Base-by-base conservation (phyloP, 2,113 vertebrate genomes). In the Hiodon alosoides region DNA sequence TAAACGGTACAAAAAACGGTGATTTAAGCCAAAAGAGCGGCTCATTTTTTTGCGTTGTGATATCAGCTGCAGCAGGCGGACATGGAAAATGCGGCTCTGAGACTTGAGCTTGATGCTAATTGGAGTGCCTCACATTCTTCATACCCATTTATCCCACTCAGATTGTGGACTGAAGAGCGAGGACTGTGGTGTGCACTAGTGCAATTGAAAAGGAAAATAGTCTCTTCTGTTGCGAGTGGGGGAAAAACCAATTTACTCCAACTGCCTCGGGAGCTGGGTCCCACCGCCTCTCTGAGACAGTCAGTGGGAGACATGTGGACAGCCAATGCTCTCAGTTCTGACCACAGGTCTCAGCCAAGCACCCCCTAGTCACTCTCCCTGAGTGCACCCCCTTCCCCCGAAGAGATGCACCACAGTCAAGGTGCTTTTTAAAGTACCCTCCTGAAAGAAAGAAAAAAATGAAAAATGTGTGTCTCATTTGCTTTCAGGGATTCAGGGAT, bases 161-260 rank as follows among this genome's bases (percentile, higher is more conserved):
- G 17, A 3, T 31, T 31, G 16, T 16, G 3, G 61, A 7, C n/a
- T 64, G 61, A 16, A 64, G 7, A 7, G 17, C 11, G 16, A 7
- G 61, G 14, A 11, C 58, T 64, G 17, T 16, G 61, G n/a, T 16
- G 14, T 64, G 14, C n/a, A 16, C 61, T 71, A 8, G 58, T 59
- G 54, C 10, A 47, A 7, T 6, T 31, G 46, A 50, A 59, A 71
- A 48, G 53, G 55, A 16, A 71, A 48, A 59, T 4, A 31, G 17
- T 6, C 53, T 57, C 6, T 55, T 57, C 51, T 65, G 52, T 55
- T 47, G 17, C 3, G 7, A 74, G 66, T 55, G 47, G 51, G 17
- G 50, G 65, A 82, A 85, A 86, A 86, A 83, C 82, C 82, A 82
- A 87, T 89, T 89, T 86, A 85, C 84, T 84, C 76, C 79, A 77